Conservation (phyloP, 2,113 vertebrate genomes). For the Seriola rivoliana region DNA sequence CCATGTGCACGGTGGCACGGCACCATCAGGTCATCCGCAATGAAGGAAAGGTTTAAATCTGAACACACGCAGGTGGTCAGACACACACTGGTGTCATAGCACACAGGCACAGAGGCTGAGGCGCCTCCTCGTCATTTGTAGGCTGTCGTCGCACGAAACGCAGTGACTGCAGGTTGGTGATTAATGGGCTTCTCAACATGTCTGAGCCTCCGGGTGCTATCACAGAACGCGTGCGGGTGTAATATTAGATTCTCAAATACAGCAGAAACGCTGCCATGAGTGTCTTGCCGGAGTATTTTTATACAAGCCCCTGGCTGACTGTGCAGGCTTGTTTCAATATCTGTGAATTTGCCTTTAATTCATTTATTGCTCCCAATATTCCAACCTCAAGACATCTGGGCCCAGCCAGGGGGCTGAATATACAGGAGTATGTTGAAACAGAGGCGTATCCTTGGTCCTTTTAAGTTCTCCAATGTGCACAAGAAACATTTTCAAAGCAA, state of each 20-base stretch:
- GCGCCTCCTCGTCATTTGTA: constrained; percentile 28
- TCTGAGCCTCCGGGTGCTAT: constrained; percentile 51
- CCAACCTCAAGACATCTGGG: constrained; percentile 50
- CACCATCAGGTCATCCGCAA: constrained; percentile 28
- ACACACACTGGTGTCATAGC: background rate
- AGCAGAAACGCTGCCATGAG: constrained; percentile 43
- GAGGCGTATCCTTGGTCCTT: constrained; percentile 12
- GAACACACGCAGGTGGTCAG: background rate
- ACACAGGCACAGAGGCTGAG: background rate
- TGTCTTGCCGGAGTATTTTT: constrained; percentile 59
- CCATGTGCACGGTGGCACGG: constrained; percentile 50
- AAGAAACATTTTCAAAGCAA: constrained; percentile 48
- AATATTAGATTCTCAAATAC: constrained; percentile 68
- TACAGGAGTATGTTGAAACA: constrained; percentile 34
- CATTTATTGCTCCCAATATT: constrained; percentile 58
- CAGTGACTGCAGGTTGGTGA: constrained; percentile 65
- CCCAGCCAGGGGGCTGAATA: constrained; percentile 25
- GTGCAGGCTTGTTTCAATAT: constrained; percentile 72
- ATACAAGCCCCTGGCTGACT: constrained; percentile 55
- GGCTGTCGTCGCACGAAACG: constrained; percentile 30
- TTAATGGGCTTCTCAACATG: constrained; percentile 72
- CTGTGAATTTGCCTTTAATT: constrained; percentile 72
- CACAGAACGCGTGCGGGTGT: constrained; percentile 23
- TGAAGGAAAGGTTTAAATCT: constrained; percentile 41
- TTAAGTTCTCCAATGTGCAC: constrained; percentile 24